Base-by-base conservation (phyloP, 1,140 invertebrate species). In the Plutomurus gul region DNA sequence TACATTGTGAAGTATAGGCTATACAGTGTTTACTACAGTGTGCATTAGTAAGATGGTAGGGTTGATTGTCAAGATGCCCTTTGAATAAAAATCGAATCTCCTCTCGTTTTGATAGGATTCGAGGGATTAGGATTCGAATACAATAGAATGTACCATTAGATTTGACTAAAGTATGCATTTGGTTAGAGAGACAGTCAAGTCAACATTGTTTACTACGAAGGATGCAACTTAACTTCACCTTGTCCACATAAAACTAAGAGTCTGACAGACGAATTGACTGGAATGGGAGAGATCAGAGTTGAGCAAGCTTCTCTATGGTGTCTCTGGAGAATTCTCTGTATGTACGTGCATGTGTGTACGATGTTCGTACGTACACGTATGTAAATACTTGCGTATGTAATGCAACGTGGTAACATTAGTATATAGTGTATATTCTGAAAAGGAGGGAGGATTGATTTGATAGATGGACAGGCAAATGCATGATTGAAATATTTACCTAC, bases 401-500 rank as follows among this genome's bases (percentile, higher is more conserved):
- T n/a, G n/a, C n/a, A n/a, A n/a, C n/a, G n/a, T n/a, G n/a, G n/a
- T n/a, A n/a, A n/a, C n/a, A n/a, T 47, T 18, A 47, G 43, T 47
- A 47, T 47, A 20, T 47, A 18, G 43, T n/a, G 43, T 18, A 18
- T 47, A 65, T 65, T 65, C 30, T 65, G 36, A 65, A n/a, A 65
- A 65, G 56, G 30, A 65, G 56, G 56, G 56, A 33, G 56, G 56
- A 65, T 36, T 65, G 56, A 65, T 65, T 65, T 33, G 56, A 65
- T 65, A 30, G 56, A 65, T 65, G 56, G 56, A 65, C 56, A 65
- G 56, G 56, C 7, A n/a, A 33, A 36, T 25, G 56, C 56, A 65
- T 65, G 56, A 65, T 65, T 65, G 56, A 65, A 65, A 65, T 65
- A 65, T 65, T 65, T 65, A 36, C 56, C 56, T 65, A 65, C 56